Conservation (phyloP, 2,797 vertebrate species). For the Anguilla marmorata region DNA sequence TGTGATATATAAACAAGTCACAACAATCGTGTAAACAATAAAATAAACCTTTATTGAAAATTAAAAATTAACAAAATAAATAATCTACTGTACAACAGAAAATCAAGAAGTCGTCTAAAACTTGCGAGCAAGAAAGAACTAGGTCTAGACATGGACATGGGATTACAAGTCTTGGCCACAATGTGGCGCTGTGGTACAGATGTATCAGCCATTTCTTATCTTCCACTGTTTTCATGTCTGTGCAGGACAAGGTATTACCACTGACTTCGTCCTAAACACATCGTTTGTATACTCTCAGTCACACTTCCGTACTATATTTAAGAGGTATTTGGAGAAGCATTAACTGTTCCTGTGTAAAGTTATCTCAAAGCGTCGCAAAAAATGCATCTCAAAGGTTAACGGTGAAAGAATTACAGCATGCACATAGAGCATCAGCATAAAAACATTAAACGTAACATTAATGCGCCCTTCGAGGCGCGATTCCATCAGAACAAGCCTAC, state of each 20-base stretch:
- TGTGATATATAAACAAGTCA: neutral
- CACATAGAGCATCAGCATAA: neutral
- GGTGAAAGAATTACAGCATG: slow-evolving; percentile 3
- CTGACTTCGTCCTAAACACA: neutral
- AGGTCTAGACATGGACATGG: slow-evolving; percentile 24
- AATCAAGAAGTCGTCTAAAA: slow-evolving; percentile 74
- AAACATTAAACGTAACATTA: slow-evolving; percentile 11
- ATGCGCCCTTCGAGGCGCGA: neutral
- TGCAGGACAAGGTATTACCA: neutral
- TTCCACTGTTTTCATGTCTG: neutral
- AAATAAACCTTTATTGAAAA: slow-evolving; percentile 91
- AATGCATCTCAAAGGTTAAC: neutral
- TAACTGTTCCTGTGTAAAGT: neutral
- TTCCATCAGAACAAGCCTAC: slow-evolving; percentile 10
- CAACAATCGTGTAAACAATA: slow-evolving; percentile 59
- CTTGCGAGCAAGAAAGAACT: slow-evolving; percentile 54
- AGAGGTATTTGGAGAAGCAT: slow-evolving; percentile 13
- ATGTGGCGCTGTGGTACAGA: slow-evolving; percentile 1
- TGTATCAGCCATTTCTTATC: neutral
- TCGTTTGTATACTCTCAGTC: slow-evolving; percentile 6
- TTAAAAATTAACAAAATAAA: slow-evolving; percentile 98
- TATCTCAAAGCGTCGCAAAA: neutral
- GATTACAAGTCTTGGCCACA: slow-evolving; percentile 10
- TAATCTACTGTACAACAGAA: slow-evolving; percentile 86
- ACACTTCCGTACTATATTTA: slow-evolving; percentile 11